phyloP scores from a whole-genome alignment of 2,797 vertebrate species.

The Gambelia wislizenii region DNA sequence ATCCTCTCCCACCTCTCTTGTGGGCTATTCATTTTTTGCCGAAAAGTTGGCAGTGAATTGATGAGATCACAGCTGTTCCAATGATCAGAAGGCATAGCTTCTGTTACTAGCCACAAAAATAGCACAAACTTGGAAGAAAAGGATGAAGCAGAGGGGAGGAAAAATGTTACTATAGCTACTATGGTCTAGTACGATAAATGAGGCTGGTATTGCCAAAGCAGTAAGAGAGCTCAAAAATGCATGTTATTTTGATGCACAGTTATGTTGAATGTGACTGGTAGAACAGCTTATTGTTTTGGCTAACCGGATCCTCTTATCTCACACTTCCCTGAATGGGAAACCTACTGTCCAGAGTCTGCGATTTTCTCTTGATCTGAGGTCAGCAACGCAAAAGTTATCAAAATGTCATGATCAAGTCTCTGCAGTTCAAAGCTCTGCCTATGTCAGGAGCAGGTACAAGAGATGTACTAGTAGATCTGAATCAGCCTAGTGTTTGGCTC shows the following conservation, averaged over 20 bases:
- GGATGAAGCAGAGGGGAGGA: background rate
- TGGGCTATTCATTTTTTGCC: background rate
- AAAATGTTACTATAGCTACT: constrained; percentile 29
- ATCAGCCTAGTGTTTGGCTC: background rate
- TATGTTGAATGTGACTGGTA: background rate
- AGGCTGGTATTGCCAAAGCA: background rate
- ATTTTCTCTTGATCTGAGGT: background rate
- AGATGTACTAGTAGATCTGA: background rate
- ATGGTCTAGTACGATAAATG: background rate
- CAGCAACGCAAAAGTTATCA: background rate
- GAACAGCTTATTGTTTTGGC: background rate
- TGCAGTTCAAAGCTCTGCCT: background rate
- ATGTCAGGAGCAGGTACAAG: background rate
- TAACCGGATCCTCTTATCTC: background rate
- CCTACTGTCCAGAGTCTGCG: background rate
- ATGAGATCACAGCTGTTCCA: background rate
- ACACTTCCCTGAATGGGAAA: background rate
- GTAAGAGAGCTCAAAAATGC: background rate
- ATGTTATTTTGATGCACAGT: background rate
- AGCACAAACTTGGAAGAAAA: background rate
- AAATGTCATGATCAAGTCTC: background rate
- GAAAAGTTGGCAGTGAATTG: background rate
- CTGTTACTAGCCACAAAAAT: background rate
- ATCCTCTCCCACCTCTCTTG: background rate
- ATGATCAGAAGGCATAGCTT: background rate